These are phyloP conservation scores for Drosophila meridionalis DNA, from an alignment of 2,888 invertebrate species.

Conservation along the genomic window DNA sequence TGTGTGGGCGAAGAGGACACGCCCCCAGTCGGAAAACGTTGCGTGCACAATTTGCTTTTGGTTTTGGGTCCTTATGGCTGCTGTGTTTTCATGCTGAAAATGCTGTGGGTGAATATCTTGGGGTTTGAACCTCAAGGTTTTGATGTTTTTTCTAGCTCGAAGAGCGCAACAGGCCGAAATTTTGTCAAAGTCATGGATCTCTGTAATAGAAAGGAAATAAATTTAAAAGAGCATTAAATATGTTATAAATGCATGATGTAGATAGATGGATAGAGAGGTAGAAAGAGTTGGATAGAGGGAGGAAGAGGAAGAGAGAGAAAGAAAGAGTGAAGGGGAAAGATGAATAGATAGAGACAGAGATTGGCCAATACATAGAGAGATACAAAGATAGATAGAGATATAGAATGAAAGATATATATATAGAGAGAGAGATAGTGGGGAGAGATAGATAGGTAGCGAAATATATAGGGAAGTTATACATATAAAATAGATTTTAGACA, in stretches of 20 bases:
- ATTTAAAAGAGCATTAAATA: background rate
- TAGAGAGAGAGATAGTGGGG: background rate
- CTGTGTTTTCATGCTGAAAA: conserved; percentile 35
- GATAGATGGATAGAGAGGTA: background rate
- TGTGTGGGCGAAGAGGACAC: conserved; percentile 24
- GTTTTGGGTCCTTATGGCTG: conserved; percentile 32
- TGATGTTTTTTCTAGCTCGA: background rate
- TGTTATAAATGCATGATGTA: too few species aligned
- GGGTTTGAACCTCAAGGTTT: background rate
- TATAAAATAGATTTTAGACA: background rate
- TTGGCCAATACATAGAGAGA: background rate
- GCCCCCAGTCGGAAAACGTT: conserved; percentile 44
- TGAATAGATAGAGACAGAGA: background rate
- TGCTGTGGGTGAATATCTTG: conserved; percentile 25
- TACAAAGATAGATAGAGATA: background rate
- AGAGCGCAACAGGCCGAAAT: conserved; percentile 45
- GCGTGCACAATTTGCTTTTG: conserved; percentile 59
- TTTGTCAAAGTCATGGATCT: background rate
- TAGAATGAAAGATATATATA: background rate
- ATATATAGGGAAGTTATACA: background rate
- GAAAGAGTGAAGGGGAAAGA: background rate
- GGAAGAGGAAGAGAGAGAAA: background rate
- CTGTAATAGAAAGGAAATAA: background rate
- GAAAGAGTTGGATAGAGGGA: background rate
- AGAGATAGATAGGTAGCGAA: background rate